Percentiles rank a stretch among this genome's conserved stretches.
Evolutionary conservation across 2,888 invertebrate species (phyloP).

Genomic region (Neria commutata): DNA sequence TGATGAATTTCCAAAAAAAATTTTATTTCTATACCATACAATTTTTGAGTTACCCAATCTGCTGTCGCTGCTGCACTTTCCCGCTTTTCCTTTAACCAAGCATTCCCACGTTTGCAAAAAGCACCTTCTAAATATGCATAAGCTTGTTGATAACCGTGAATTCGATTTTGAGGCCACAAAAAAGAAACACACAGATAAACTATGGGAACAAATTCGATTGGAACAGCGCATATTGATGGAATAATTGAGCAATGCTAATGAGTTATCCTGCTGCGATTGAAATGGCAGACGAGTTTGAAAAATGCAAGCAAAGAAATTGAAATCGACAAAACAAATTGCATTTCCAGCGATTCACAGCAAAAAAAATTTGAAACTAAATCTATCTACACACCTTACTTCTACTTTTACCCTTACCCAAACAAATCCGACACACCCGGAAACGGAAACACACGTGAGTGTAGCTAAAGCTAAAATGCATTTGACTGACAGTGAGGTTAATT

Average conservation of each 20-base stretch:
- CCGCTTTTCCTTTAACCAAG: not conserved
- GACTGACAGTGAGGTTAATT: constrained; percentile 53
- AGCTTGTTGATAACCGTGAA: too few relatives aligned
- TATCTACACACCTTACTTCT: too few relatives aligned
- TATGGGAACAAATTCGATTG: constrained; percentile 42
- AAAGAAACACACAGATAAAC: constrained; percentile 1
- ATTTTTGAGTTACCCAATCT: too few relatives aligned
- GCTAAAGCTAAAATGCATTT: constrained; percentile 13
- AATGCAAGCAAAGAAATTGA: constrained; percentile 16
- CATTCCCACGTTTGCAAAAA: too few relatives aligned
- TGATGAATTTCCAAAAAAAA: too few relatives aligned
- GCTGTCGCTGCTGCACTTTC: too few relatives aligned
- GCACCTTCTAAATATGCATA: constrained; percentile 47
- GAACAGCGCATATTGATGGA: constrained; percentile 56
- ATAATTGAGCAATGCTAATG: constrained; percentile 58
- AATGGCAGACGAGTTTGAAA: not conserved
- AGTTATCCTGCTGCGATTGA: constrained; percentile 34
- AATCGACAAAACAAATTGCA: constrained; percentile 43
- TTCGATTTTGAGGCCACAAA: constrained; percentile 34
- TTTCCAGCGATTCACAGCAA: not conserved
- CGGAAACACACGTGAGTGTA: not conserved
- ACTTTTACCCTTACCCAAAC: too few relatives aligned
- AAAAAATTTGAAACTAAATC: not conserved
- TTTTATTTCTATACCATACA: too few relatives aligned
- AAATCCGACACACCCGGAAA: not conserved